A percentile compares a stretch with the other conserved stretches of the same genome.
Evolutionary conservation across 2,888 invertebrate species (phyloP).

Genomic region (Molanna angustata): DNA sequence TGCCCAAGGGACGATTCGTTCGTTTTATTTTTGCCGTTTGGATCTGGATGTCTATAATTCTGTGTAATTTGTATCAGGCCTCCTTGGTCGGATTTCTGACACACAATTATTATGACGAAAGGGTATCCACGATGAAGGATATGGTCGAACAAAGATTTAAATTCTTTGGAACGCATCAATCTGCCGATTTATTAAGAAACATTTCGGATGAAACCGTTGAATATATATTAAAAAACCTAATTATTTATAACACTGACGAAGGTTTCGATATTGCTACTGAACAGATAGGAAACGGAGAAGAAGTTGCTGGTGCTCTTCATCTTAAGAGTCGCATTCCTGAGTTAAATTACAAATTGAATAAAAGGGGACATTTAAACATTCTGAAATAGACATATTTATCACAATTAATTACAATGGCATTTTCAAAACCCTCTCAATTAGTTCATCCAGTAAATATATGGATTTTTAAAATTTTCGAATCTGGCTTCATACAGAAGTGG

Average conservation of each 20-base stretch:
- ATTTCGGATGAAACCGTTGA: slow-evolving; percentile 19
- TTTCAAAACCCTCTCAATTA: slow-evolving; percentile 24
- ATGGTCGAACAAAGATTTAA: slow-evolving; percentile 22
- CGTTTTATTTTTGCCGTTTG: slow-evolving; percentile 22
- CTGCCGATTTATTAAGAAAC: slow-evolving; percentile 15
- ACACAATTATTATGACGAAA: slow-evolving; percentile 14
- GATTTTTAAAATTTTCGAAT: slow-evolving; percentile 23
- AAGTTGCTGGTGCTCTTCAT: slow-evolving; percentile 25
- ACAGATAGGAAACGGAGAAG: slow-evolving; percentile 22
- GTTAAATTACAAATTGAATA: slow-evolving; percentile 20
- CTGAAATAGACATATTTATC: slow-evolving; percentile 22
- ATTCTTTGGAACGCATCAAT: slow-evolving; percentile 24
- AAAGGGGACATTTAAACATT: slow-evolving; percentile 14
- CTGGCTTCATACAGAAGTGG: slow-evolving; percentile 29
- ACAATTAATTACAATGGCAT: slow-evolving; percentile 25
- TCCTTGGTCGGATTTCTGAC: slow-evolving; percentile 23
- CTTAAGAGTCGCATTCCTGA: slow-evolving; percentile 18
- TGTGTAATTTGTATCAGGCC: slow-evolving; percentile 23
- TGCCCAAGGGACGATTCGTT: slow-evolving; percentile 23
- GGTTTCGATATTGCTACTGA: slow-evolving; percentile 14
- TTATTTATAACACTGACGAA: slow-evolving; percentile 9
- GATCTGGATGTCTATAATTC: slow-evolving; percentile 27
- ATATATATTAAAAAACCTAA: slow-evolving; percentile 17
- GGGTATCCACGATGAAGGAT: slow-evolving; percentile 25
- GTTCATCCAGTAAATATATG: slow-evolving; percentile 20